A percentile compares a stretch with the other conserved stretches of the same genome.
These are phyloP conservation scores for Babyrousa celebensis DNA, from an alignment of 2,797 vertebrate genomes.

Conservation along the genomic window DNA sequence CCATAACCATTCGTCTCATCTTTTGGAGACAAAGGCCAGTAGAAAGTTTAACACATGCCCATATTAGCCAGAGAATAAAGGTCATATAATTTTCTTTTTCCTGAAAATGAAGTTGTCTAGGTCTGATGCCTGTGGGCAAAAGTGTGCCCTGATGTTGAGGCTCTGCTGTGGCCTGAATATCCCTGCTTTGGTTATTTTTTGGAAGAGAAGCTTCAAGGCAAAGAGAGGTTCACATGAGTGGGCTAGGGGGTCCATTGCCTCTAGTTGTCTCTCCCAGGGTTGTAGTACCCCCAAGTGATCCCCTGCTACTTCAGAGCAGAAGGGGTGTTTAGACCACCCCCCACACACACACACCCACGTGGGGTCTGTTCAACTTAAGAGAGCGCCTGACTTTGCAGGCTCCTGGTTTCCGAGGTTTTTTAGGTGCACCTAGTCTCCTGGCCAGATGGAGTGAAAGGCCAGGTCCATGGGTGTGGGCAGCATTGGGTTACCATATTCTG, in stretches of 20 bases:
- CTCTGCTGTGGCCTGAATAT: background rate
- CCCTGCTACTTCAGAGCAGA: background rate
- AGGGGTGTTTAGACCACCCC: background rate
- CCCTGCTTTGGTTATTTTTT: background rate
- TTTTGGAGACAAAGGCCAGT: background rate
- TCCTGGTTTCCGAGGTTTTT: background rate
- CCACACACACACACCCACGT: background rate
- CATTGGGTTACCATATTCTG: background rate
- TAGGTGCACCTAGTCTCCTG: background rate
- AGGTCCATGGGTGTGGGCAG: background rate
- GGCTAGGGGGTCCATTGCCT: background rate
- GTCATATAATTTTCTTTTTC: background rate
- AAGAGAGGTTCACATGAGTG: background rate
- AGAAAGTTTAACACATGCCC: background rate
- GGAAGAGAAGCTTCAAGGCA: background rate
- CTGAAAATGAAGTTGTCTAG: background rate
- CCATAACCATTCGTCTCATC: background rate
- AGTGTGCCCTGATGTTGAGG: background rate
- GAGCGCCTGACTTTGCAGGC: background rate
- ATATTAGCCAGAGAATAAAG: background rate
- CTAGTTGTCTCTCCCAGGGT: background rate
- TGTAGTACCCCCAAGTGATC: background rate
- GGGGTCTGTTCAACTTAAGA: background rate
- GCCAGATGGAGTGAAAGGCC: background rate
- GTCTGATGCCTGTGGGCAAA: background rate